These are phyloP conservation scores for Plodia interpunctella DNA, from an alignment of 1,140 invertebrate species.

Conservation along the genomic window DNA sequence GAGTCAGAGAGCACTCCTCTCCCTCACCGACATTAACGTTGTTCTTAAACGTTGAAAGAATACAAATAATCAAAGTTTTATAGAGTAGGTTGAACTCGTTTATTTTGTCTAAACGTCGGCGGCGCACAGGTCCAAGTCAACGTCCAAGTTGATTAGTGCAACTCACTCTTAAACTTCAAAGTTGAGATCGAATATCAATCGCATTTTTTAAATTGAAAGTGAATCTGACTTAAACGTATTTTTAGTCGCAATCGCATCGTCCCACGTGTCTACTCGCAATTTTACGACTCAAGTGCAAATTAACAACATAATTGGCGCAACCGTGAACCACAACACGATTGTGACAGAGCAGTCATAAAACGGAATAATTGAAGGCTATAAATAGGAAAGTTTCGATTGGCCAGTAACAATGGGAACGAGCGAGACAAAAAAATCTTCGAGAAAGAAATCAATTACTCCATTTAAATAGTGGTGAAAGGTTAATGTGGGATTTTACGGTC, in stretches of 20 bases:
- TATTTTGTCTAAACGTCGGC: no score
- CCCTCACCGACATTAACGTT: no score
- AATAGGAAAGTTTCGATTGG: background rate
- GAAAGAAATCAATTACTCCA: constrained; percentile 48
- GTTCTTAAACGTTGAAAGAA: no score
- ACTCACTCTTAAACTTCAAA: no score
- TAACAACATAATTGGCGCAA: constrained; percentile 5
- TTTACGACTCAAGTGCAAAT: background rate
- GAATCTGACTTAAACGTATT: background rate
- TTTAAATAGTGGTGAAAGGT: constrained; percentile 53
- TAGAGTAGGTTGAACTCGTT: no score
- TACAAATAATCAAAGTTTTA: no score
- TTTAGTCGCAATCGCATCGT: background rate
- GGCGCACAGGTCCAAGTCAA: no score
- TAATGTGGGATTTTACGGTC: constrained; percentile 57
- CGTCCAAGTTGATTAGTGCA: no score
- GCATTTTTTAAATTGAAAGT: no score
- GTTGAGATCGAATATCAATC: no score
- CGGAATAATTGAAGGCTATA: background rate
- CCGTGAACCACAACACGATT: background rate
- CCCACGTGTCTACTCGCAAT: background rate
- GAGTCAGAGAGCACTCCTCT: no score
- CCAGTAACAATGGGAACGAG: background rate
- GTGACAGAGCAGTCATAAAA: background rate
- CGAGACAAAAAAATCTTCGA: constrained; percentile 17